phyloP scores from a whole-genome alignment of 1,140 invertebrate species.

The Hermetia illucens region DNA sequence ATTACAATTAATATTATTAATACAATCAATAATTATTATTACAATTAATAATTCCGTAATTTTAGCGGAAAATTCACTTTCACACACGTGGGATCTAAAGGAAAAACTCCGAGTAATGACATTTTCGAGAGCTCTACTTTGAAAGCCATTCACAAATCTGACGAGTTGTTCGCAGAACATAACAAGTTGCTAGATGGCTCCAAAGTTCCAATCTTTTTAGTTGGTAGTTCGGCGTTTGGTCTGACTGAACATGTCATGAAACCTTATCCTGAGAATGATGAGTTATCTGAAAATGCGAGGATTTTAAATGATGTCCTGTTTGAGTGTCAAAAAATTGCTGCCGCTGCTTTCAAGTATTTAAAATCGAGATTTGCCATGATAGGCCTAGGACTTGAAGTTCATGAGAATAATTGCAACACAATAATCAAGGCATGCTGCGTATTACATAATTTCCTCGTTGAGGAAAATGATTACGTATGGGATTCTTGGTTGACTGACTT shows the following conservation, averaged over 20 bases:
- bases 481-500: slow-evolving; percentile 2
- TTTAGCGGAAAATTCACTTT: slow-evolving; percentile 5
- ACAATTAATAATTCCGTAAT: too few relatives aligned
- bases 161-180: not conserved
- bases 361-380: slow-evolving; percentile 5
- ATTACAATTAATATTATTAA: too few relatives aligned
- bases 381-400: slow-evolving; percentile 5
- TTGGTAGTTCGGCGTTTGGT: slow-evolving; percentile 5
- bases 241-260: slow-evolving; percentile 3
- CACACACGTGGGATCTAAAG: slow-evolving; percentile 3
- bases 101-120: slow-evolving; percentile 3
- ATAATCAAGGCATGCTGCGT: slow-evolving; percentile 4
- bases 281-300: not conserved
- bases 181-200: not conserved
- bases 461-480: slow-evolving; percentile 1
- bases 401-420: not conserved
- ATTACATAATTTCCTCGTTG: slow-evolving; percentile 7
- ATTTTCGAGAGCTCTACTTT: slow-evolving; percentile 5
- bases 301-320: slow-evolving; percentile 4
- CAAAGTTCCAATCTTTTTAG: slow-evolving; percentile 2
- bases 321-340: slow-evolving; percentile 5
- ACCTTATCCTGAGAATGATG: slow-evolving; percentile 2
- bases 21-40: too few relatives aligned
- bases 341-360: not conserved
- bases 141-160: not conserved